Percentiles rank a stretch among this genome's conserved stretches.
phyloP scores from a whole-genome alignment of 1,140 invertebrate genomes.

The Apis mellifera region Amel_HAv3.1 CM009937.2:12491001-12491500 shows the following conservation, averaged over 20 bases:
- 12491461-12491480: neutral
- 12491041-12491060: conserved; percentile 80
- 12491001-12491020: conserved; percentile 80
- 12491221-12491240: conserved; percentile 49
- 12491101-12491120: conserved; percentile 76
- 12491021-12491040: conserved; percentile 79
- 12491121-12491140: conserved; percentile 77
- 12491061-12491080: conserved; percentile 78
- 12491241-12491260: conserved; percentile 2
- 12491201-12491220: conserved; percentile 35
- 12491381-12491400: conserved; percentile 67
- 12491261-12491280: neutral
- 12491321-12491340: conserved; percentile 11
- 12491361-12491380: conserved; percentile 63
- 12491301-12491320: neutral
- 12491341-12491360: neutral
- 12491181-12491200: conserved; percentile 56
- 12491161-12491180: conserved; percentile 74
- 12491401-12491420: conserved; percentile 65
- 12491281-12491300: neutral
- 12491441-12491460: conserved; percentile 26
- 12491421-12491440: conserved; percentile 60
- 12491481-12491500: neutral
- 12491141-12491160: conserved; percentile 74
- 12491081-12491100: conserved; percentile 76